Conservation (phyloP, 2,797 vertebrate genomes). For the Threskiornis aethiopicus region DNA sequence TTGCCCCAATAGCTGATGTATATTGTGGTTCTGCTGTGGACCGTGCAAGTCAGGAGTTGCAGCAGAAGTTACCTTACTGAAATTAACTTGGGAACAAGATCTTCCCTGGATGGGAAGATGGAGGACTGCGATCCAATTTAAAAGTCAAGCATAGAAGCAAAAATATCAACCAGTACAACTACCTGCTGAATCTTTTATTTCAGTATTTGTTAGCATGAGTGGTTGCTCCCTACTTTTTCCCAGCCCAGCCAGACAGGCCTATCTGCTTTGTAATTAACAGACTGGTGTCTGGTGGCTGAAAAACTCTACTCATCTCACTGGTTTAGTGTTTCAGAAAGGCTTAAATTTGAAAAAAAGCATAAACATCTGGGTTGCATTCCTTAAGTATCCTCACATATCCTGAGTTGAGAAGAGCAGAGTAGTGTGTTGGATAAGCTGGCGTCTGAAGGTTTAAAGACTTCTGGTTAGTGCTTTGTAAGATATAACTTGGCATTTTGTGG, state of each 20-base stretch:
- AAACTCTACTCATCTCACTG: not conserved
- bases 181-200: not conserved
- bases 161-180: not conserved
- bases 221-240: not conserved
- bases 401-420: not conserved
- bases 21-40: not conserved
- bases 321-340: conserved; percentile 30
- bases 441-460: conserved; percentile 45
- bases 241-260: not conserved
- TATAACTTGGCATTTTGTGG: conserved; percentile 12
- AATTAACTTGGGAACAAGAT: not conserved
- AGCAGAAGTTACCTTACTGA: not conserved
- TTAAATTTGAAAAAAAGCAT: conserved; percentile 14
- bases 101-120: not conserved
- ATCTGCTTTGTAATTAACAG: conserved; percentile 2
- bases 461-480: conserved; percentile 35
- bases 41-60: not conserved
- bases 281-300: not conserved
- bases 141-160: not conserved
- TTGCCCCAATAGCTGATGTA: not conserved
- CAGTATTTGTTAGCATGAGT: not conserved
- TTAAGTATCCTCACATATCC: conserved; percentile 14
- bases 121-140: not conserved
- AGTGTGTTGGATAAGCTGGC: conserved; percentile 16
- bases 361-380: conserved; percentile 43